Base-by-base conservation (phyloP, 2,797 vertebrate genomes). In the Characodon lateralis region DNA sequence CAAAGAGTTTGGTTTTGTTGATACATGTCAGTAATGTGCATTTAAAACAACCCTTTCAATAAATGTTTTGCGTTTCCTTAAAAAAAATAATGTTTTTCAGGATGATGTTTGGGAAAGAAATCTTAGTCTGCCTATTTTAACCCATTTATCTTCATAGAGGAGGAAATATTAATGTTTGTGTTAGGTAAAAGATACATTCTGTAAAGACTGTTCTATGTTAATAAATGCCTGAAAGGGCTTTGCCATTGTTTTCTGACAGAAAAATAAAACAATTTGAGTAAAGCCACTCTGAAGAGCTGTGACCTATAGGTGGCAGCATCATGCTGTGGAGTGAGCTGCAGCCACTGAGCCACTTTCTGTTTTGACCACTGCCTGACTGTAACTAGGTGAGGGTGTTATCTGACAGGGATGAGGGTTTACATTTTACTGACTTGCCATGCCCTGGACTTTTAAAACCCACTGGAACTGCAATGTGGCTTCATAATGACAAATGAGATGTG, bases 261-360 rank as follows among this genome's bases (percentile, higher is more conserved):
- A 48, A n/a, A 46, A 48, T 70, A 3, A 26, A 70, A 46, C 43
- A 46, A 8, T 9, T 35, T 6, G 1, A 66, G 10, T 20, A 22
- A 41, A 39, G 63, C 1, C 10, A n/a, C 18, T 39, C 22, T n/a
- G 22, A n/a, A 46, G 66, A 69, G 41, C 13, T 16, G 28, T 83
- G 72, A 5, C 84, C 94, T 73, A 76, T 59, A 88, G 93, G 89
- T 82, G 94, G 92, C 93, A 92, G 85, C 82, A 83, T 65, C 84
- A 53, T 43, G 50, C 73, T 79, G 31, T 39, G 14, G 26, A 0
- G 35, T 59, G 20, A 74, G 8, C 35, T 3, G 71, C 35, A 71
- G 18, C 78, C 46, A 59, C 72, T 12, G 22, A 28, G 43, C 24
- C 14, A 82, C 48, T 71, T 9, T 72, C 48, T 88, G 78, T 87